Conservation (phyloP, 2,888 invertebrate genomes). For the Mechanitis messenoides region DNA sequence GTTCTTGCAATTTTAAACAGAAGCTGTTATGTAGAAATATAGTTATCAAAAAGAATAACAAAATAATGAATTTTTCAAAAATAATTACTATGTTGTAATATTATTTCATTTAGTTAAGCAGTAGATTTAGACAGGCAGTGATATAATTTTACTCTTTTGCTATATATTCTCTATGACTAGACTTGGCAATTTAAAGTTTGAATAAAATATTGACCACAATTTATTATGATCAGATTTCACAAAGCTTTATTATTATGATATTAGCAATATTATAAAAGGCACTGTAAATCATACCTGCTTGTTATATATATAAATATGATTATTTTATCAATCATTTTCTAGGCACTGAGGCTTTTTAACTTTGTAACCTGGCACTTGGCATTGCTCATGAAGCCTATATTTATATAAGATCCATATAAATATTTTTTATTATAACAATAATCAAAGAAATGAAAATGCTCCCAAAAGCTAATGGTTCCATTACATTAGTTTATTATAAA, state of each 20-base stretch:
- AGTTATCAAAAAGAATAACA: too few species aligned
- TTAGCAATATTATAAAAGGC: slow-evolving; percentile 36
- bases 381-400: neutral
- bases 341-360: slow-evolving; percentile 11
- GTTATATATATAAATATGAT: slow-evolving; percentile 1
- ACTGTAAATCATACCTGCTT: slow-evolving; percentile 43
- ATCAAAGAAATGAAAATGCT: slow-evolving; percentile 1
- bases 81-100: too few species aligned
- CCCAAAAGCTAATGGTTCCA: neutral
- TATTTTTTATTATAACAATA: neutral
- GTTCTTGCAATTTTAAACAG: too few species aligned
- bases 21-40: too few species aligned
- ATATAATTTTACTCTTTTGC: too few species aligned
- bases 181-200: slow-evolving; percentile 12
- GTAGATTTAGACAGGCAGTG: too few species aligned
- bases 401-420: neutral
- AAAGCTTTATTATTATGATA: slow-evolving; percentile 9
- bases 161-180: slow-evolving; percentile 15
- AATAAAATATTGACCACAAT: slow-evolving; percentile 3
- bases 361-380: neutral
- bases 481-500: slow-evolving; percentile 1
- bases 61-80: too few species aligned
- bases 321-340: slow-evolving; percentile 10
- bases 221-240: slow-evolving; percentile 1
- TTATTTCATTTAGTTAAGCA: too few species aligned